A percentile compares a stretch with the other conserved stretches of the same genome.
phyloP scores from a whole-genome alignment of 2,797 vertebrate species.

The Trachops cirrhosus region DNA sequence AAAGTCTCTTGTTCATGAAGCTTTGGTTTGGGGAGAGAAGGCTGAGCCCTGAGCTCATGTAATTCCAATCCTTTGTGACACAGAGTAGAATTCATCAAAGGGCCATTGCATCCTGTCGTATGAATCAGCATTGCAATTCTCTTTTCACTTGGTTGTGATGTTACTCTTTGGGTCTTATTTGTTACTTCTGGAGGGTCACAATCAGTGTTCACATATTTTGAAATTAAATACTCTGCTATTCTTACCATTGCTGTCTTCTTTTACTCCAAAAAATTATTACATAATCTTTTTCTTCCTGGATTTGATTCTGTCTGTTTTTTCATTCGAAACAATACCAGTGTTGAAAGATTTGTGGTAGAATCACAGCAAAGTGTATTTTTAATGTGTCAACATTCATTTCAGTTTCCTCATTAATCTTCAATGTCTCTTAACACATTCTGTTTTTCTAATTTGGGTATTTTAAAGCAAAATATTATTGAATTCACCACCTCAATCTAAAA shows the following conservation, averaged over 20 bases:
- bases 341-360: conserved; percentile 25
- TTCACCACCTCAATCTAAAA: conserved; percentile 7
- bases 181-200: background rate
- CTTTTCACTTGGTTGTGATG: background rate
- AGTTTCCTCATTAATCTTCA: conserved; percentile 3
- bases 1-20: conserved; percentile 46
- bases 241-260: background rate
- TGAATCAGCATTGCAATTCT: conserved; percentile 34
- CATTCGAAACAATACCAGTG: background rate
- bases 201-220: background rate
- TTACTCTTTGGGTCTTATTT: background rate
- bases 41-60: conserved; percentile 36
- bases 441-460: conserved; percentile 34
- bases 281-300: background rate
- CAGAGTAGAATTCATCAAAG: conserved; percentile 59
- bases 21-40: conserved; percentile 52
- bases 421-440: background rate
- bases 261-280: background rate
- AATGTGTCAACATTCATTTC: conserved; percentile 17
- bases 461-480: conserved; percentile 8
- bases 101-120: background rate
- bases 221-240: background rate
- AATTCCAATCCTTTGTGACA: conserved; percentile 71
- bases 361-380: background rate
- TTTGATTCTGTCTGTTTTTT: background rate